Evolutionary conservation across 2,888 invertebrate genomes (phyloP).

Genomic region (Hyposoter dolosus): DNA sequence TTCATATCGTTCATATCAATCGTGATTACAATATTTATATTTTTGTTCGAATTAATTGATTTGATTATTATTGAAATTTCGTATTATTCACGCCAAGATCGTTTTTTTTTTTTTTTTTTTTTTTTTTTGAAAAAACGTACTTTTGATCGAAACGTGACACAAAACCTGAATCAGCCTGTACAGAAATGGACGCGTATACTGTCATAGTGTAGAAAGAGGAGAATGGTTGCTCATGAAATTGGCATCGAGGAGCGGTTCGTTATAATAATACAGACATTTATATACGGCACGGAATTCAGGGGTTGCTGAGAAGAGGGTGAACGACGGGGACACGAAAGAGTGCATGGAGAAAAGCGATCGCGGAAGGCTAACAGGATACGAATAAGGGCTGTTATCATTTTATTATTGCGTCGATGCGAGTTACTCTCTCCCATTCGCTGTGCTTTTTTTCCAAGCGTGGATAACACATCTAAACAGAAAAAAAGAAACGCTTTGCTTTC

Average conservation of each 20-base stretch:
- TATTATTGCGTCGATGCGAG: slow-evolving; percentile 63
- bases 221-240: slow-evolving; percentile 74
- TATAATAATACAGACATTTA: slow-evolving; percentile 83
- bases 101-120: no score
- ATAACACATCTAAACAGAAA: slow-evolving; percentile 23
- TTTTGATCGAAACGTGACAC: background rate
- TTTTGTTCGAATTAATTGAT: no score
- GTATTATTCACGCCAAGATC: no score
- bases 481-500: slow-evolving; percentile 38
- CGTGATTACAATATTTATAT: no score
- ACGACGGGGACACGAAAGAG: slow-evolving; percentile 63
- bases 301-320: slow-evolving; percentile 47
- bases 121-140: background rate
- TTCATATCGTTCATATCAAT: no score
- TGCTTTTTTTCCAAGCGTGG: background rate
- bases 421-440: slow-evolving; percentile 67
- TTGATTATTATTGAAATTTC: no score
- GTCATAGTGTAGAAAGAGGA: slow-evolving; percentile 39
- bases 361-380: slow-evolving; percentile 62
- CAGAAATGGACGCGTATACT: background rate
- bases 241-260: slow-evolving; percentile 79
- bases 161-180: slow-evolving; percentile 8
- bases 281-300: slow-evolving; percentile 76
- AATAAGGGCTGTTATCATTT: slow-evolving; percentile 73
- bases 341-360: slow-evolving; percentile 57